A percentile compares a stretch with the other conserved stretches of the same genome.
Evolutionary conservation across 2,797 vertebrate species (phyloP).

Genomic region (Myripristis murdjan): DNA sequence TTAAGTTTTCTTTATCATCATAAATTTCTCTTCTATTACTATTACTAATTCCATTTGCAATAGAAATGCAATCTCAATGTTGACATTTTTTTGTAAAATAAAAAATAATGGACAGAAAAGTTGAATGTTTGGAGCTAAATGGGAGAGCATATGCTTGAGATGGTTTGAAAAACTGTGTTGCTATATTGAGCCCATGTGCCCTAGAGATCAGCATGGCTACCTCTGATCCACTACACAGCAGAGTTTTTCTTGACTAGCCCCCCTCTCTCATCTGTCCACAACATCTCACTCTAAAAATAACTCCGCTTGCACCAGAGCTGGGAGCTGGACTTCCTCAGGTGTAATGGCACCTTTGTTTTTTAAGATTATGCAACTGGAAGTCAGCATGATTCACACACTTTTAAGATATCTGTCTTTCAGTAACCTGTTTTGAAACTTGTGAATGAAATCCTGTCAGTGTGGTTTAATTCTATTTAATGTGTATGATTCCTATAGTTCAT

Average conservation of each 20-base stretch:
- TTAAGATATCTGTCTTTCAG: background rate
- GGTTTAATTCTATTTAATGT: background rate
- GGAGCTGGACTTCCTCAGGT: conserved; percentile 54
- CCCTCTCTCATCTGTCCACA: conserved; percentile 54
- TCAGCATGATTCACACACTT: conserved; percentile 17
- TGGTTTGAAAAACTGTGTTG: conserved; percentile 19
- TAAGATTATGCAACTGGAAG: conserved; percentile 43
- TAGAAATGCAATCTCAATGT: too few species aligned
- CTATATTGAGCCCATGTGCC: conserved; percentile 40
- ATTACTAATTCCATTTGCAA: too few species aligned
- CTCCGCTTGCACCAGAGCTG: conserved; percentile 41
- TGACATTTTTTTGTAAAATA: too few species aligned
- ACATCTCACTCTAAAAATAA: conserved; percentile 77
- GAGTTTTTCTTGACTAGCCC: conserved; percentile 52
- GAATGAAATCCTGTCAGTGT: background rate
- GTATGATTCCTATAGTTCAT: background rate
- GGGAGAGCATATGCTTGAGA: conserved; percentile 13
- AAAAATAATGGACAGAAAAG: background rate
- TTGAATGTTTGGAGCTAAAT: conserved; percentile 18
- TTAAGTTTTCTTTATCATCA: too few species aligned
- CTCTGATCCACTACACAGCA: conserved; percentile 17
- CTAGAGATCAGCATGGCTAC: background rate
- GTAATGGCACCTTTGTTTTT: conserved; percentile 54
- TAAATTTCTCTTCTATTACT: too few species aligned
- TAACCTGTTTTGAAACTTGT: conserved; percentile 9